Conservation (phyloP, 2,888 invertebrate genomes). For the Brenthis hecate region DNA sequence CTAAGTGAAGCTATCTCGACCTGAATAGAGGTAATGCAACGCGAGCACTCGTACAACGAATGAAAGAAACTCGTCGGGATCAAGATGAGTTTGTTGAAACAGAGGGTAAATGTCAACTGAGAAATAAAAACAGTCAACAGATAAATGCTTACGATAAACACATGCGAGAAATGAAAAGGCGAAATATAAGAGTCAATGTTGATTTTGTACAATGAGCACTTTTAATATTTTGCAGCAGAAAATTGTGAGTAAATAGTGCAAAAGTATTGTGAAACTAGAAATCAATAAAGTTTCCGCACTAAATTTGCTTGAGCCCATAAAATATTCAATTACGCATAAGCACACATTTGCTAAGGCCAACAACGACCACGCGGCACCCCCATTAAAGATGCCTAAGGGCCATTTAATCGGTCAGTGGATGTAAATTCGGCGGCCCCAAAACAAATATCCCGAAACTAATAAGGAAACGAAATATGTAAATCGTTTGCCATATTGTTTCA, state of each 20-base stretch:
- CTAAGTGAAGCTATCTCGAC: slow-evolving; percentile 81
- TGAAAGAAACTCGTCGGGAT: slow-evolving; percentile 77
- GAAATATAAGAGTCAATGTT: slow-evolving; percentile 66
- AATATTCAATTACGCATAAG: slow-evolving; percentile 83
- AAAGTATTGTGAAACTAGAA: slow-evolving; percentile 50
- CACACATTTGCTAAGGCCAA: slow-evolving; percentile 81
- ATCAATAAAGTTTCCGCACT: slow-evolving; percentile 72
- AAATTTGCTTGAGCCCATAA: slow-evolving; percentile 75
- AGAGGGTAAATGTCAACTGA: slow-evolving; percentile 80
- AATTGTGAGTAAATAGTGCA: slow-evolving; percentile 37
- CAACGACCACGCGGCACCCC: slow-evolving; percentile 82
- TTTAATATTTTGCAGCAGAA: slow-evolving; percentile 26
- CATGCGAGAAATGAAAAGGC: slow-evolving; percentile 71
- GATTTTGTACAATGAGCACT: slow-evolving; percentile 42
- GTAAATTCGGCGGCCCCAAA: slow-evolving; percentile 81
- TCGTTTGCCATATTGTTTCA: slow-evolving; percentile 82
- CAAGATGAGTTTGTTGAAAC: slow-evolving; percentile 72
- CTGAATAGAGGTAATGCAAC: slow-evolving; percentile 78
- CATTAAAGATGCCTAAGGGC: slow-evolving; percentile 83
- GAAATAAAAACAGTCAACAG: slow-evolving; percentile 82
- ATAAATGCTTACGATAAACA: slow-evolving; percentile 82
- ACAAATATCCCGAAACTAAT: slow-evolving; percentile 83
- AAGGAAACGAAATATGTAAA: slow-evolving; percentile 83
- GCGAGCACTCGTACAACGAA: slow-evolving; percentile 74
- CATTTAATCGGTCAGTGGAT: slow-evolving; percentile 83